phyloP scores from a whole-genome alignment of 2,797 vertebrate genomes.

The Dendrocincla fuliginosa region DNA sequence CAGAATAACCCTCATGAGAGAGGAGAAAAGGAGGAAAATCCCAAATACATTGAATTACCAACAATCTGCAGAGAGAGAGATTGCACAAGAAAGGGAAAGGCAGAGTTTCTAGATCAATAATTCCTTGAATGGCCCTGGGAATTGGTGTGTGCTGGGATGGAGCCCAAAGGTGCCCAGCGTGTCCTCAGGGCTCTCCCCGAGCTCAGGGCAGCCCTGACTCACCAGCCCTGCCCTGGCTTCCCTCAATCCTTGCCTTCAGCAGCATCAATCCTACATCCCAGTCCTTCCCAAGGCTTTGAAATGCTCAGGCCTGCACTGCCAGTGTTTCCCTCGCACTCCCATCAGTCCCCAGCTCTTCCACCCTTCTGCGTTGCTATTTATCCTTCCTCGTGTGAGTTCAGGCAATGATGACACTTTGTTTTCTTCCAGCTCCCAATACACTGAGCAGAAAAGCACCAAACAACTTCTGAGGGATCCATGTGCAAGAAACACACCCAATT shows the following conservation, averaged over 20 bases:
- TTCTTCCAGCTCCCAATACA: neutral
- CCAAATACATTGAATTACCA: neutral
- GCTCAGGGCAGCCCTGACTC: neutral
- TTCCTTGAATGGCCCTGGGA: neutral
- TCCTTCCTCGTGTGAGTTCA: neutral
- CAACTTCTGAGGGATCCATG: neutral
- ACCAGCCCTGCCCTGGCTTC: neutral
- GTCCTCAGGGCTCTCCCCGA: neutral
- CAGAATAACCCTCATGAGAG: neutral
- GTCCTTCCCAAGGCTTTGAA: neutral
- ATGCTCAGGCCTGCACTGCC: neutral
- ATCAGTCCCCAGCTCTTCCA: neutral
- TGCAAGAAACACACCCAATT: neutral
- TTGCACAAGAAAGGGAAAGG: neutral
- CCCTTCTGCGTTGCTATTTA: neutral
- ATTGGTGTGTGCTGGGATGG: neutral
- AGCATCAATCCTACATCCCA: neutral
- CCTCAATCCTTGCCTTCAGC: neutral
- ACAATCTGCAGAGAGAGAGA: neutral
- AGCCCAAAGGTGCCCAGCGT: accelerated
- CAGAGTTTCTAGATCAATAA: neutral
- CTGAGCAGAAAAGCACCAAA: neutral
- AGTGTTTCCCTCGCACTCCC: neutral
- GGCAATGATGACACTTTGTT: neutral
- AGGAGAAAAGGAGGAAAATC: accelerated